phyloP scores from a whole-genome alignment of 2,888 invertebrate genomes.

The Acleris cristana region DNA sequence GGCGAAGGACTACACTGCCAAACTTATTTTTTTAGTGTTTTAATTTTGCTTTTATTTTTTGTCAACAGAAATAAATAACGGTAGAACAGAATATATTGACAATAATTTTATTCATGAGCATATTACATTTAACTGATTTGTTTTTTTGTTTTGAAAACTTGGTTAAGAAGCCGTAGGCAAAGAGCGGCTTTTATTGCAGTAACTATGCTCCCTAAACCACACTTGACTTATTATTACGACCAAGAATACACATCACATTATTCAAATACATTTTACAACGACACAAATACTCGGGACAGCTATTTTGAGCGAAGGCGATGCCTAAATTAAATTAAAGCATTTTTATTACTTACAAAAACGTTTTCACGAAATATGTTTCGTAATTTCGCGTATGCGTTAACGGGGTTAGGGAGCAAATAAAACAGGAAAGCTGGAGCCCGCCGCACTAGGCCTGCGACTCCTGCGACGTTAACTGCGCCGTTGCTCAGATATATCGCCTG shows the following conservation, averaged over 20 bases:
- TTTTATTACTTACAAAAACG: conserved; percentile 6
- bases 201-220: not conserved
- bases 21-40: too few relatives aligned
- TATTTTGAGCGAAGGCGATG: not conserved
- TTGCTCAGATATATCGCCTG: conserved; percentile 19
- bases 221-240: conserved; percentile 19
- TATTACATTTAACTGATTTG: too few relatives aligned
- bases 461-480: conserved; percentile 10
- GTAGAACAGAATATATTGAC: too few relatives aligned
- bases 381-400: conserved; percentile 14
- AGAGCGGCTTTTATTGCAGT: too few relatives aligned
- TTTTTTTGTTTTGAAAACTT: too few relatives aligned
- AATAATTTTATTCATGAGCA: too few relatives aligned
- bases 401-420: conserved; percentile 15
- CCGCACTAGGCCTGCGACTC: not conserved
- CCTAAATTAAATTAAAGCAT: not conserved
- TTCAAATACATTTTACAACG: conserved; percentile 6
- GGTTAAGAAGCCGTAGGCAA: too few relatives aligned
- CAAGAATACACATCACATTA: conserved; percentile 21
- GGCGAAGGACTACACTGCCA: too few relatives aligned
- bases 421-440: conserved; percentile 15
- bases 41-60: too few relatives aligned
- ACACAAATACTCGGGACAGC: not conserved
- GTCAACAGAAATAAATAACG: too few relatives aligned
- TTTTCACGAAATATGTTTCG: conserved; percentile 8